These are phyloP conservation scores for Lophochroa leadbeateri DNA, from an alignment of 2,113 vertebrate genomes.

Conservation along the genomic window DNA sequence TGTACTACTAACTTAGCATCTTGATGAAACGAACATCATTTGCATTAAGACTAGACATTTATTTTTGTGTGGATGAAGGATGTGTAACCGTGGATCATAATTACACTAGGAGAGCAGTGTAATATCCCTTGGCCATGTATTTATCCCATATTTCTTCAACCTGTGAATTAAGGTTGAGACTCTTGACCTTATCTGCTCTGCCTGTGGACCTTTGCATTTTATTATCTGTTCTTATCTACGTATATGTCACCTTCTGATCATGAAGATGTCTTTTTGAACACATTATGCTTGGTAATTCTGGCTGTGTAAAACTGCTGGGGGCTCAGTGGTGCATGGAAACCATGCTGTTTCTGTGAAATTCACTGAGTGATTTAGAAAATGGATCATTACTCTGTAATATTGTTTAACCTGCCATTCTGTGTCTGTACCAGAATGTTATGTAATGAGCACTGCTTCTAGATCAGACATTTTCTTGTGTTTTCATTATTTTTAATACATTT, in stretches of 20 bases:
- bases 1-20: background rate
- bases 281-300: background rate
- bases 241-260: background rate
- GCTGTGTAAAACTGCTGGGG: background rate
- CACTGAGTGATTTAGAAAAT: background rate
- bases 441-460: background rate
- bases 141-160: background rate
- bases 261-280: background rate
- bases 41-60: constrained; percentile 23
- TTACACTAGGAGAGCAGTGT: background rate
- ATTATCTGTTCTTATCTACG: background rate
- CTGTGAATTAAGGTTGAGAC: background rate
- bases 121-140: background rate
- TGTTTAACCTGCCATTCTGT: background rate
- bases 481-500: background rate
- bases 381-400: background rate
- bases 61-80: background rate
- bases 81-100: background rate
- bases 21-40: background rate
- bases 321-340: background rate
- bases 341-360: background rate
- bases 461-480: background rate
- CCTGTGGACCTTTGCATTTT: background rate
- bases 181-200: background rate
- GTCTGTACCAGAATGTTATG: background rate